Evolutionary conservation across 2,888 invertebrate species (phyloP).

Genomic region (Timema cristinae): DNA sequence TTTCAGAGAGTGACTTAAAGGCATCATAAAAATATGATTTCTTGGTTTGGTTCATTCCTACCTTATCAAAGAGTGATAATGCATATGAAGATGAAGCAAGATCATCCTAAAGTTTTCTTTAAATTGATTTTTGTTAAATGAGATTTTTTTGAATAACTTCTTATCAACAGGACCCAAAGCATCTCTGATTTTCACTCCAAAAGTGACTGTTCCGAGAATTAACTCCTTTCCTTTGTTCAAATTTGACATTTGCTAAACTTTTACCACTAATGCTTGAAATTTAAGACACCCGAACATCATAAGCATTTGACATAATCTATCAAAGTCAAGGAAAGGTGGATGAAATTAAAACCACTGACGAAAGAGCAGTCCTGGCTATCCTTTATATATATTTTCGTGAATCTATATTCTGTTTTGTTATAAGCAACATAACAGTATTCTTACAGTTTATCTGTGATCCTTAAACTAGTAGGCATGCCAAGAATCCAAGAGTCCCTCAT

Average conservation of each 20-base stretch:
- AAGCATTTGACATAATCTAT: not conserved
- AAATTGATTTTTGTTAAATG: not conserved
- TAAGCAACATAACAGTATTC: not conserved
- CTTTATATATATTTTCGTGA: not conserved
- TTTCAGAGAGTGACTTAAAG: not conserved
- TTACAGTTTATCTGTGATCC: not conserved
- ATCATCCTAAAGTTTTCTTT: slow-evolving; percentile 8
- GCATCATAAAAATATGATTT: not conserved
- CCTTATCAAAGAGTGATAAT: not conserved
- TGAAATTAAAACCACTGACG: not conserved
- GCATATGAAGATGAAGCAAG: not conserved
- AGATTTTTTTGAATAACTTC: not conserved
- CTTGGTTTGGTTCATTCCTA: not conserved
- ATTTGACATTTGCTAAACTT: not conserved
- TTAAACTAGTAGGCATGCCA: not conserved
- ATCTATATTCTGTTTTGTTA: not conserved
- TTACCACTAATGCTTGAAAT: not conserved
- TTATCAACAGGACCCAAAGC: not conserved
- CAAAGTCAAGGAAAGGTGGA: not conserved
- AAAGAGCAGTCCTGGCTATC: not conserved
- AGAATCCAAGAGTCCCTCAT: not conserved
- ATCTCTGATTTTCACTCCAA: not conserved
- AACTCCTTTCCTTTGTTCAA: not conserved
- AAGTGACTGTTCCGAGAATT: not conserved
- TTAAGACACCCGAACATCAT: not conserved